These are phyloP conservation scores for Metridium senile DNA, from an alignment of 92 coral and sea anemone species.

Conservation along the genomic window DNA sequence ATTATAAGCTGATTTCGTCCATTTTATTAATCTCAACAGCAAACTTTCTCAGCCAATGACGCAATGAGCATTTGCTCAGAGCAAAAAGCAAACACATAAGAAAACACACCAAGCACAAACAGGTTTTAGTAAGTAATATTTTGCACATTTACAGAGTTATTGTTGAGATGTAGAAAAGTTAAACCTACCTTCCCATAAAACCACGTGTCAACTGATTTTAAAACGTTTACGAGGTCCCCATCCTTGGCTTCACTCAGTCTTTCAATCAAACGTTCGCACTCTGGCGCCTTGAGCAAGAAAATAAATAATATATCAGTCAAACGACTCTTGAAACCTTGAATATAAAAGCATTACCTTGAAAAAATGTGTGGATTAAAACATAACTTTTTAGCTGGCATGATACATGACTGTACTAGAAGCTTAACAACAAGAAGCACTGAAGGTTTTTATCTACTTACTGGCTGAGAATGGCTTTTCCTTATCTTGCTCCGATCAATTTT, in stretches of 20 bases:
- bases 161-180: neutral
- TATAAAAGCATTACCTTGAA: neutral
- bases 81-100: no score
- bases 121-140: neutral
- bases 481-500: constrained; percentile 97
- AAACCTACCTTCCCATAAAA: constrained; percentile 88
- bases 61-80: no score
- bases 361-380: no score
- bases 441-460: constrained; percentile 59
- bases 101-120: no score
- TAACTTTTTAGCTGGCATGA: no score
- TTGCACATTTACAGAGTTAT: neutral
- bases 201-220: constrained; percentile 95
- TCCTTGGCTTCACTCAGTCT: constrained; percentile 83
- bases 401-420: no score
- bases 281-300: constrained; percentile 74
- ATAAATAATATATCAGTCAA: constrained; percentile 16
- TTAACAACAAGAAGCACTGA: neutral
- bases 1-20: neutral
- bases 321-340: neutral
- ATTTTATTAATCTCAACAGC: no score
- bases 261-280: constrained; percentile 88
- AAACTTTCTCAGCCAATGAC: neutral
- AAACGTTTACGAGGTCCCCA: constrained; percentile 67
- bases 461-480: constrained; percentile 94